A percentile compares a stretch with the other conserved stretches of the same genome.
phyloP scores from a whole-genome alignment of 1,140 invertebrate species.

The Calephelis nemesis region DNA sequence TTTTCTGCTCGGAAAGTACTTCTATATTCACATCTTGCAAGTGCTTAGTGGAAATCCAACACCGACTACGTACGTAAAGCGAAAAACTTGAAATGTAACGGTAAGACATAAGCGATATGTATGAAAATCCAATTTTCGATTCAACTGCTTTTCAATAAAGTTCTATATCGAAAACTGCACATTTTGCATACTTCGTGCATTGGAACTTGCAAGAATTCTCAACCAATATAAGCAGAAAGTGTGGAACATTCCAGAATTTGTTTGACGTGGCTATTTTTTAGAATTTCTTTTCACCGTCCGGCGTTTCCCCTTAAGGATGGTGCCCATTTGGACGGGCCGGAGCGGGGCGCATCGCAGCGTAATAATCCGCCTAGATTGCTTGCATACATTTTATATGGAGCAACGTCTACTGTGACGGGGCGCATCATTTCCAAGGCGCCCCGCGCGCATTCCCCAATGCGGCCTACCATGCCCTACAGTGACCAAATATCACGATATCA shows the following conservation, averaged over 20 bases:
- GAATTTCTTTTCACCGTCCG: constrained; percentile 47
- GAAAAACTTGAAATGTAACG: constrained; percentile 26
- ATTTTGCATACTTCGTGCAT: constrained; percentile 10
- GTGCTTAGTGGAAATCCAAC: constrained; percentile 51
- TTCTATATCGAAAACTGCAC: constrained; percentile 22
- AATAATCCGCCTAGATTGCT: too few species aligned
- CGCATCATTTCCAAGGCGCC: too few species aligned
- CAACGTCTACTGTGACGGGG: too few species aligned
- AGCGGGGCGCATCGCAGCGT: too few species aligned
- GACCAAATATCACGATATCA: too few species aligned
- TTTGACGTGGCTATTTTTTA: constrained; percentile 57
- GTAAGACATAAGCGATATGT: constrained; percentile 20
- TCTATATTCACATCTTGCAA: constrained; percentile 57
- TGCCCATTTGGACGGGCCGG: too few species aligned
- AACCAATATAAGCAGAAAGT: constrained; percentile 48
- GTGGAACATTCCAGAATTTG: constrained; percentile 55
- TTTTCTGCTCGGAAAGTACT: constrained; percentile 57
- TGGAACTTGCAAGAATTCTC: constrained; percentile 35
- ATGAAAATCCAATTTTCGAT: constrained; percentile 22
- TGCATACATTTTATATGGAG: too few species aligned
- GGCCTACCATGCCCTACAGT: constrained; percentile 33
- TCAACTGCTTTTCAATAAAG: constrained; percentile 10
- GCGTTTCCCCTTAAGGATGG: constrained; percentile 36
- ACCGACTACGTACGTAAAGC: constrained; percentile 38
- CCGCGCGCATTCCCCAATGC: too few species aligned